Base-by-base conservation (phyloP, 2,797 vertebrate species). In the Myotis vivesi region DNA sequence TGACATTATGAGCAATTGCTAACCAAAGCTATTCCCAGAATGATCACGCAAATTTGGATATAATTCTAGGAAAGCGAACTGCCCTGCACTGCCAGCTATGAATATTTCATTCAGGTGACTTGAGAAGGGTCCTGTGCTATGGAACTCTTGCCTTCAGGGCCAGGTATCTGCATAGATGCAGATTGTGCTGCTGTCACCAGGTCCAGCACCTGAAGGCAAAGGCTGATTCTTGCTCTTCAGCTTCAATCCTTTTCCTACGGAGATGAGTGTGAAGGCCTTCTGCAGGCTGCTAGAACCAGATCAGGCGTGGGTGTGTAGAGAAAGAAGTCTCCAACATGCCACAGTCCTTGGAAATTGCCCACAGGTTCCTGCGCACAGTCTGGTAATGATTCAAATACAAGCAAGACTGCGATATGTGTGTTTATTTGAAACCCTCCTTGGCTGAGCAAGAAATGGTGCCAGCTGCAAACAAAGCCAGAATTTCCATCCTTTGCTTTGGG, bases 1-100 rank as follows among this genome's bases (percentile, higher is more conserved):
- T 96, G 95, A 94, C 83, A 68, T 82, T 87, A 59, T 79, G 92
- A 97, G 62, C 80, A 95, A 68, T 90, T 89, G 25, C 94, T 91
- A 96, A 76, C 94, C 89, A 75, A 97, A 92, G 57, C 8, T 0
- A 93, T 81, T 92, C 83, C 82, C 96, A 0, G 0, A 95, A 94
- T 82, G 77, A 94, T 89, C 55, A 36, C 89, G 77, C 85, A 95
- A 87, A 96, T 96, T 88, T 95, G 36, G 36, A 72, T 89, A 62
- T 87, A 97, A 97, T 93, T 94, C 94, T 95, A 41, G 33, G 81
- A 53, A 86, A 44, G 55, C 76, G 93, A 92, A 94, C 55, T 83
- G 91, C 38, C 44, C 38, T 64, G 38, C 57, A 16, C 38, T 77
- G 72, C 79, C 92, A 75, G 76, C 91, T 85, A 57, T 84, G 94